Conservation (phyloP, 2,888 invertebrate species). For the Seira musarum region DNA sequence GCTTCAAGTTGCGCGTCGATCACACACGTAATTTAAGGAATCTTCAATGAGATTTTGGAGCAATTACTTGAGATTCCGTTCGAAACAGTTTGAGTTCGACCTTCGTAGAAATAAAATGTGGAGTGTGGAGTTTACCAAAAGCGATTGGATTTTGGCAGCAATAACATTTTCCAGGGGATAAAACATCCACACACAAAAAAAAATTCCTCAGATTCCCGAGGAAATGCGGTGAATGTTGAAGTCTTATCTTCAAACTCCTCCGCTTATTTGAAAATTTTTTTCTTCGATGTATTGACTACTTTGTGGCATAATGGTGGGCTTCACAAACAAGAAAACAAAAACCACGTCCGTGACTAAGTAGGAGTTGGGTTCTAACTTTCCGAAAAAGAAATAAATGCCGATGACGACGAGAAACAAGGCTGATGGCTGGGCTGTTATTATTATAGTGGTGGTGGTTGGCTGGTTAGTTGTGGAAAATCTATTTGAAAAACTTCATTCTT, state of each 20-base stretch:
- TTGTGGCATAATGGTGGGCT: constrained; percentile 37
- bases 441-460: constrained; percentile 14
- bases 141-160: background rate
- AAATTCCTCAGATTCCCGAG: constrained; percentile 55
- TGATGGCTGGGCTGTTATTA: background rate
- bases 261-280: background rate
- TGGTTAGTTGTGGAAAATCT: constrained; percentile 31
- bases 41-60: too few species aligned
- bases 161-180: background rate
- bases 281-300: constrained; percentile 41
- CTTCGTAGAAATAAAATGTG: too few species aligned
- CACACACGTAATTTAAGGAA: too few species aligned
- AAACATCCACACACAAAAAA: background rate
- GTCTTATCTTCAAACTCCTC: background rate
- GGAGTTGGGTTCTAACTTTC: constrained; percentile 49
- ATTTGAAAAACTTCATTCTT: constrained; percentile 27
- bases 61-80: too few species aligned
- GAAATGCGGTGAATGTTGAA: constrained; percentile 20
- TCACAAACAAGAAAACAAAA: constrained; percentile 16
- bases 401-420: constrained; percentile 2
- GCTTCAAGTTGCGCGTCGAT: too few species aligned
- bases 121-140: background rate
- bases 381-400: constrained; percentile 43
- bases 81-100: too few species aligned
- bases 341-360: constrained; percentile 61